Base-by-base conservation (phyloP, 2,113 vertebrate species). In the Caloenas nicobarica region DNA sequence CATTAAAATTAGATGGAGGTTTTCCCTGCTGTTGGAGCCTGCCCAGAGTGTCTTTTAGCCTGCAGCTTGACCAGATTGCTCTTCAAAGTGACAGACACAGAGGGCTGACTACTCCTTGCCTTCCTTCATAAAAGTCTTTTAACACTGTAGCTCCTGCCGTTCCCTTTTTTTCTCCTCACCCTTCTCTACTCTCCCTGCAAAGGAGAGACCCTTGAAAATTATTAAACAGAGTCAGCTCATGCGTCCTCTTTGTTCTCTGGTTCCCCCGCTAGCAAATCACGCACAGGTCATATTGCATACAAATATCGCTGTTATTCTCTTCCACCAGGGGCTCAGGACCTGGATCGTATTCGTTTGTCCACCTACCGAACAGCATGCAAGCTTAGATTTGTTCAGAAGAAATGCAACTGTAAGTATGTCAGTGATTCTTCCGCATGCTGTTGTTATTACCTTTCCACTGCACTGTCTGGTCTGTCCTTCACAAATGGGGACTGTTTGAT, bases 321-420 rank as follows among this genome's bases (percentile, higher is more conserved):
- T 93, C 87, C 84, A 83, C 77, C 94, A 99, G 99, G 99, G 95
- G 99, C 99, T 97, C 99, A 99, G 95, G 99, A 99, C 97, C 97
- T 99, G 98, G 99, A 99, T 98, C 99, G 99, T 56, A 99, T 99
- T 97, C 98, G 99, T 86, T 97, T 99, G 92, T 99, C 99, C 61
- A 99, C 99, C 34, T 99, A 99, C 98, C 98, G 99, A 98, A 99
- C 99, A 82, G 99, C 99, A 19, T 99, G 99, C 98, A 99, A 99
- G 97, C 98, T 99, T 83, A 96, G 99, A 98, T 99, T 99, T 95
- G 99, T 99, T 88, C 99, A 99, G 98, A 99, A 99, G 98, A 99
- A 99, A 98, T 99, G 99, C 97, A 99, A 99, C 68, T 95, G 99
- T 99, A 96, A 99, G 99, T 99, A 98, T 94, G 78, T 78, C 91